Percentiles rank a stretch among this genome's conserved stretches.
Conservation (phyloP, 2,888 invertebrate species). For the Cantharis rufa region DNA sequence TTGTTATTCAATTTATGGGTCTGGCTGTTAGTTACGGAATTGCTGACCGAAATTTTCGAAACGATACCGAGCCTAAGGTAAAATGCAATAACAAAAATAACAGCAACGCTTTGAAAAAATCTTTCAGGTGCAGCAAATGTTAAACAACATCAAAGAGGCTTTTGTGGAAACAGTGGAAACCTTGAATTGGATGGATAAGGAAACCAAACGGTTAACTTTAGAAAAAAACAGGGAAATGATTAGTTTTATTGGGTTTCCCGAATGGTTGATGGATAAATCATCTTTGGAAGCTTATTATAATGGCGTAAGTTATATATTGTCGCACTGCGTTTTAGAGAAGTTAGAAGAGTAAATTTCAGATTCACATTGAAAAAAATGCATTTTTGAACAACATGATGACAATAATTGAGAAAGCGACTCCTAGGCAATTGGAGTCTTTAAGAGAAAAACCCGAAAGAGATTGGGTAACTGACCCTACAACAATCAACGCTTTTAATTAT, state of each 20-base stretch:
- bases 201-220: constrained; percentile 73
- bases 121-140: constrained; percentile 68
- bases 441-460: constrained; percentile 62
- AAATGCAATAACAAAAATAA: not conserved
- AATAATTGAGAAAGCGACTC: constrained; percentile 62
- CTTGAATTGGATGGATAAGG: constrained; percentile 76
- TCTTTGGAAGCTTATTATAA: constrained; percentile 70
- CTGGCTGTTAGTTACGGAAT: constrained; percentile 74
- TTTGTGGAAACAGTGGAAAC: constrained; percentile 68
- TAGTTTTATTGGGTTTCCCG: constrained; percentile 76
- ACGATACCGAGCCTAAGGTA: constrained; percentile 66
- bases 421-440: constrained; percentile 61
- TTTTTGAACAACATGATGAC: constrained; percentile 74
- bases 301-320: constrained; percentile 57
- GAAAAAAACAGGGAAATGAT: constrained; percentile 76
- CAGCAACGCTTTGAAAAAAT: not conserved
- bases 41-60: constrained; percentile 65
- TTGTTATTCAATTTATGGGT: constrained; percentile 75
- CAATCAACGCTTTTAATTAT: constrained; percentile 81
- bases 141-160: constrained; percentile 72
- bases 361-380: constrained; percentile 60
- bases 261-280: constrained; percentile 72
- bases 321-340: not conserved
- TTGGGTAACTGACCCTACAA: constrained; percentile 78
- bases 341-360: constrained; percentile 53